Conservation (phyloP, 2,888 invertebrate species). For the Anorthoa munda region DNA sequence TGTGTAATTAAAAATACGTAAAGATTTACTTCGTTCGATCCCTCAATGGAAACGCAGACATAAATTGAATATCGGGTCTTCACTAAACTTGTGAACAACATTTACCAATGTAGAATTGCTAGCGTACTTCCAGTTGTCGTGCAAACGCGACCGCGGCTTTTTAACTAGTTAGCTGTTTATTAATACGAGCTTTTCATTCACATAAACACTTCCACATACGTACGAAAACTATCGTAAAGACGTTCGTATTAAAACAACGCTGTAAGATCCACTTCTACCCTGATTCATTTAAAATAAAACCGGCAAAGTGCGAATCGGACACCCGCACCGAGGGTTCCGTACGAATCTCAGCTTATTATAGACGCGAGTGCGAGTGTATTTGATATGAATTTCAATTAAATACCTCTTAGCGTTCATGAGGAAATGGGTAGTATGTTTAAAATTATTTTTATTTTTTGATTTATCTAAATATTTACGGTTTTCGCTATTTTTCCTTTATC, state of each 20-base stretch:
- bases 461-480: no score
- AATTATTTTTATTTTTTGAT: no score
- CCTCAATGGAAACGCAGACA: constrained; percentile 15
- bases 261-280: not conserved
- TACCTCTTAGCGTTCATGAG: no score
- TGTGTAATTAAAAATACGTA: not conserved
- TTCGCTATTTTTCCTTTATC: no score
- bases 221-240: constrained; percentile 16
- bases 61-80: constrained; percentile 38
- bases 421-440: no score
- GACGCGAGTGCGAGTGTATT: no score
- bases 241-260: constrained; percentile 27
- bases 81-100: constrained; percentile 51
- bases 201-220: constrained; percentile 9
- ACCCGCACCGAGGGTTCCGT: no score
- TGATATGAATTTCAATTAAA: no score
- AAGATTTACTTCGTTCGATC: not conserved
- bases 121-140: constrained; percentile 46
- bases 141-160: constrained; percentile 32
- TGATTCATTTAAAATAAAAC: constrained; percentile 15
- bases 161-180: constrained; percentile 45
- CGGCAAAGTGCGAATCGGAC: no score
- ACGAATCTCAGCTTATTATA: no score
- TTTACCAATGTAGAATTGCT: constrained; percentile 42
- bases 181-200: constrained; percentile 44